phyloP scores from a whole-genome alignment of 2,888 invertebrate species.

The Troglohyphantes excavatus region DNA sequence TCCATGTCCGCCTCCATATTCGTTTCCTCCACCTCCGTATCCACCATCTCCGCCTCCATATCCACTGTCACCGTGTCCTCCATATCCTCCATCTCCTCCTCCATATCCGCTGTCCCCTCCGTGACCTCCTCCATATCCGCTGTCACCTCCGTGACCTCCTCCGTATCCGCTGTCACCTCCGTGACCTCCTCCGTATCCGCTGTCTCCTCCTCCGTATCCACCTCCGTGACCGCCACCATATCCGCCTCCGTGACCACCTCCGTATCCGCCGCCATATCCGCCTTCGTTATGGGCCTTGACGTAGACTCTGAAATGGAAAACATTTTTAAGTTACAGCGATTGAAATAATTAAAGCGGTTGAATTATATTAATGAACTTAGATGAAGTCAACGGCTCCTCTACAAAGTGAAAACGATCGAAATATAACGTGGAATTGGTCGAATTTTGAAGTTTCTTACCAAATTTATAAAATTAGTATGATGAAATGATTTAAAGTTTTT shows the following conservation, averaged over 20 bases:
- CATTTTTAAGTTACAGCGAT: no score
- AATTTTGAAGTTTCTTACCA: no score
- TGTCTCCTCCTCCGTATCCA: conserved; percentile 32
- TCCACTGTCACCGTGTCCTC: conserved; percentile 86
- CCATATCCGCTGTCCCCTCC: conserved; percentile 86
- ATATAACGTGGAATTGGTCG: no score
- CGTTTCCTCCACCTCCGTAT: conserved; percentile 81
- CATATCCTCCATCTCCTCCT: conserved; percentile 86
- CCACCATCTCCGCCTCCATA: conserved; percentile 88
- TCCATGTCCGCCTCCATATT: conserved; percentile 86
- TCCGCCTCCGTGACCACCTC: conserved; percentile 66
- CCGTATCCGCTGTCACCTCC: conserved; percentile 52
- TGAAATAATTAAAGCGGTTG: no score
- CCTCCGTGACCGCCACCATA: conserved; percentile 62
- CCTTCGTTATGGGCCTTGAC: conserved; percentile 73
- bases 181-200: conserved; percentile 36
- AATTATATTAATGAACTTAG: no score
- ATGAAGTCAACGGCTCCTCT: no score
- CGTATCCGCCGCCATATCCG: conserved; percentile 81
- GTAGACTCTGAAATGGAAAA: conserved; percentile 65
- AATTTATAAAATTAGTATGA: no score
- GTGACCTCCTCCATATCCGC: conserved; percentile 38
- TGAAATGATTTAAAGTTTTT: no score
- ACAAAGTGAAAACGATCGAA: no score
- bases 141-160: conserved; percentile 27